Evolutionary conservation across 2,888 invertebrate genomes (phyloP), one percentile per base, ranked within the genome.

Genomic region (Meiosimyza decipiens): DNA sequence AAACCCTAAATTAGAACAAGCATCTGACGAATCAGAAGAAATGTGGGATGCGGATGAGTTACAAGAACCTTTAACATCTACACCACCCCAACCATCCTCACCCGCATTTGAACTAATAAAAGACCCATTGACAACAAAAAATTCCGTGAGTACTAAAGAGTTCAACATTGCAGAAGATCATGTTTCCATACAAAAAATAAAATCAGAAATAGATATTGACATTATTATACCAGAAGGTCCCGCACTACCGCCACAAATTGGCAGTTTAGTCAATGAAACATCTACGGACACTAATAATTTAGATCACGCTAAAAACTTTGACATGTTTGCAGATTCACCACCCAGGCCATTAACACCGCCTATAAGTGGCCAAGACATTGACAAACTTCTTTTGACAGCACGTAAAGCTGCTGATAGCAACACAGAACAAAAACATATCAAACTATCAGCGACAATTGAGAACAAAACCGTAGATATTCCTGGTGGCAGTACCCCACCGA

Each of bases 271-370:
- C 40, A 64, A 64, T 64, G 71, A 71, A 60, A 33, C 64, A 40
- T 40, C 40, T 40, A 2, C 11, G 13, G 63, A 28, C 47, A 11
- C 57, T 12, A 49, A 49, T 28, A 64, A 16, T 71, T 55, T 18
- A 7, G 55, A 71, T 33, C 40, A 62, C 33, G 13, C 12, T 1
- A 68, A 47, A 60, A 62, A 70, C 28, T 79, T 77, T 52, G 83
- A 85, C 74, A 83, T 83, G 76, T 85, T 83, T 71, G 83, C 83
- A 28, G 83, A 82, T 65, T 83, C 84, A 6, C 82, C 83, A 62
- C 80, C 83, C 67, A 51, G 50, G 33, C 59, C 50, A n/a, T 7
- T 57, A 28, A 47, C 51, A 50, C 11, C 28, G n/a, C 52, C 63
- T n/a, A 18, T 18, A 11, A 59, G 69, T 15, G n/a, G 12, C 13